Base-by-base conservation (phyloP, 2,113 vertebrate genomes). In the Montifringilla adamsi region DNA sequence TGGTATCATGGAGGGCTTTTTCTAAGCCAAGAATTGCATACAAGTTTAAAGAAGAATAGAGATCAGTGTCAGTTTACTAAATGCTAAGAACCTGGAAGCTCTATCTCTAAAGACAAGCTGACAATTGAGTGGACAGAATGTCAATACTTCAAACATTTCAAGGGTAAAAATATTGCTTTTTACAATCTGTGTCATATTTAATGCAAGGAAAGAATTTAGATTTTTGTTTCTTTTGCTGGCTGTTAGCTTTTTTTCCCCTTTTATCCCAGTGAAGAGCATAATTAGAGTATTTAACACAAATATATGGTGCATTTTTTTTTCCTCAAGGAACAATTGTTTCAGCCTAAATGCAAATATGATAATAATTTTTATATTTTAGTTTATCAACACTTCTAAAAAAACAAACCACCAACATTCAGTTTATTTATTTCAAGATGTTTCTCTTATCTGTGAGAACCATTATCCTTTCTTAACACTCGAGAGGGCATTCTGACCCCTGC, bases 91-190 rank as follows among this genome's bases (percentile, higher is more conserved):
- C 91, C 94, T 96, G 92, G 90, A 98, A 95, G 94, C 91, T 97
- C 95, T 92, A 91, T 95, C 93, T 96, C 97, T 96, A 96, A 97
- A 97, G 97, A 97, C 96, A 97, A 96, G 94, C 92, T 97, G 96
- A 98, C 97, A 98, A 97, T 94, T 95, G 94, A 97, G 94, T 93
- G 84, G 97, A 96, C 97, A 98, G 97, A 97, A 98, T 94, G 97
- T 98, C 98, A 96, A 97, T 98, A 98, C 97, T 98, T 98, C 98
- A 98, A 98, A 98, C 98, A 98, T 98, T 98, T 97, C 97, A 98
- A 98, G 98, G 98, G 97, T 98, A 98, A 99, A 98, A 99, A 99
- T 98, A 98, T 98, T 98, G 98, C 98, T 98, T 98, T 99, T 98
- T 99, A 98, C 97, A 97, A 97, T 98, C 97, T 97, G 53, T 98